A percentile compares a stretch with the other conserved stretches of the same genome.
phyloP scores from a whole-genome alignment of 2,888 invertebrate species.

The Melieria crassipennis region DNA sequence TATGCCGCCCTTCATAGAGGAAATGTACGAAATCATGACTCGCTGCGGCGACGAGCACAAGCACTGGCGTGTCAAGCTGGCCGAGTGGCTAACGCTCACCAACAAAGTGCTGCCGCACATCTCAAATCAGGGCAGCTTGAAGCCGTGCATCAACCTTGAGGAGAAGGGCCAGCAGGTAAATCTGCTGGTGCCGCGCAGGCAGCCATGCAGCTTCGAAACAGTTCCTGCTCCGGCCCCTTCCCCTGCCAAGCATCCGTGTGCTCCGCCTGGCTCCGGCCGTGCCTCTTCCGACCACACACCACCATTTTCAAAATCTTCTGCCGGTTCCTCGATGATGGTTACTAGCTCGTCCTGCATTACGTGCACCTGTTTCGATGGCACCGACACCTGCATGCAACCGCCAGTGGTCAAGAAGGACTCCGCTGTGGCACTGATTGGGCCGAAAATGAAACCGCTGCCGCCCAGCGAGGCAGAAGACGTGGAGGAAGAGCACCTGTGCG shows the following conservation, averaged over 20 bases:
- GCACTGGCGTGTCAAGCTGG: slow-evolving; percentile 51
- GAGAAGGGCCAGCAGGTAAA: slow-evolving; percentile 51
- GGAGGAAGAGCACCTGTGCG: slow-evolving; percentile 32
- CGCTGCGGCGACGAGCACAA: slow-evolving; percentile 43
- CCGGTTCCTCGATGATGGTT: slow-evolving; percentile 50
- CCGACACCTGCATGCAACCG: slow-evolving; percentile 26
- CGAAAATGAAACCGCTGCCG: slow-evolving; percentile 29
- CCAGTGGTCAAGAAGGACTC: slow-evolving; percentile 22
- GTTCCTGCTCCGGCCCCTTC: slow-evolving; percentile 39
- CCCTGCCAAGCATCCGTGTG: slow-evolving; percentile 27
- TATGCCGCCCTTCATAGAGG: slow-evolving; percentile 46
- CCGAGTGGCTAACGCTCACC: slow-evolving; percentile 49
- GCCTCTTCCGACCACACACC: slow-evolving; percentile 8
- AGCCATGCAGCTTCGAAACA: slow-evolving; percentile 9
- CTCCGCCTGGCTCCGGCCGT: slow-evolving; percentile 30
- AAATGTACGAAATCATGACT: slow-evolving; percentile 51
- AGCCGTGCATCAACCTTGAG: slow-evolving; percentile 41
- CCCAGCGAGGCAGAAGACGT: slow-evolving; percentile 21
- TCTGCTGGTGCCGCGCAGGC: not conserved
- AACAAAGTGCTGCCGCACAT: slow-evolving; percentile 50
- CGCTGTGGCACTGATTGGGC: slow-evolving; percentile 33
- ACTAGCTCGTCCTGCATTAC: slow-evolving; percentile 51
- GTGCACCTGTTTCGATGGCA: slow-evolving; percentile 43
- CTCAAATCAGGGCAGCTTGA: slow-evolving; percentile 49
- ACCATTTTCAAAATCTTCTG: slow-evolving; percentile 39